Conservation (phyloP, 1,140 invertebrate species). For the Anastatus disparis region DNA sequence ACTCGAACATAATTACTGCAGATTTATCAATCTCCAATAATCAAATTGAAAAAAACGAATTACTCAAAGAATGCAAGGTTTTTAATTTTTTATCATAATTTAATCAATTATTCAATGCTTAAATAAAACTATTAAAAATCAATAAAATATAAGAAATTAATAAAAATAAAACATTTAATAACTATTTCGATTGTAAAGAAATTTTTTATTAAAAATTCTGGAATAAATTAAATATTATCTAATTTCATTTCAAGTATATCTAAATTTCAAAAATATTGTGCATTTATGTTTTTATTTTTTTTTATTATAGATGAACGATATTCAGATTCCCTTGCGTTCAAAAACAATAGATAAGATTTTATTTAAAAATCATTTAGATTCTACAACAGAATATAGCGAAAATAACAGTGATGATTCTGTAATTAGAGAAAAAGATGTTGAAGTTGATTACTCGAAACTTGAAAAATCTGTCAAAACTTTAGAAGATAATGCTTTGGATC, state of each 20-base stretch:
- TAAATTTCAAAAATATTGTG: background rate
- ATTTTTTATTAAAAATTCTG: no score
- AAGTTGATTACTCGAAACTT: conserved; percentile 79
- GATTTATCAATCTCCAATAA: background rate
- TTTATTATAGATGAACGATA: conserved; percentile 20
- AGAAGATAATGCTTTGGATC: conserved; percentile 83
- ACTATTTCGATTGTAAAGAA: no score
- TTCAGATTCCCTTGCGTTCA: conserved; percentile 6
- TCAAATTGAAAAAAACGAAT: conserved; percentile 15
- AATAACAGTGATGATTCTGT: conserved; percentile 68
- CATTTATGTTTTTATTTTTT: background rate
- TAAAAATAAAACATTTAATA: no score
- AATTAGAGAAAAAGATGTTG: conserved; percentile 84
- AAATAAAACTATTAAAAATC: no score
- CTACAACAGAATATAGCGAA: background rate
- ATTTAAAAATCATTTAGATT: background rate
- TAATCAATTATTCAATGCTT: no score
- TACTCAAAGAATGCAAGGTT: conserved; percentile 51
- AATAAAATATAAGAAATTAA: no score
- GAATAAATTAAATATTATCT: no score
- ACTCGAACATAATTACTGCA: background rate
- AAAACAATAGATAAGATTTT: background rate
- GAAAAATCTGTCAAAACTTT: conserved; percentile 80
- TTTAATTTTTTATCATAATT: conserved; percentile 2
- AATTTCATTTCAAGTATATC: no score